Conservation (phyloP, 2,113 vertebrate species). For the Onychorhynchus coronatus region DNA sequence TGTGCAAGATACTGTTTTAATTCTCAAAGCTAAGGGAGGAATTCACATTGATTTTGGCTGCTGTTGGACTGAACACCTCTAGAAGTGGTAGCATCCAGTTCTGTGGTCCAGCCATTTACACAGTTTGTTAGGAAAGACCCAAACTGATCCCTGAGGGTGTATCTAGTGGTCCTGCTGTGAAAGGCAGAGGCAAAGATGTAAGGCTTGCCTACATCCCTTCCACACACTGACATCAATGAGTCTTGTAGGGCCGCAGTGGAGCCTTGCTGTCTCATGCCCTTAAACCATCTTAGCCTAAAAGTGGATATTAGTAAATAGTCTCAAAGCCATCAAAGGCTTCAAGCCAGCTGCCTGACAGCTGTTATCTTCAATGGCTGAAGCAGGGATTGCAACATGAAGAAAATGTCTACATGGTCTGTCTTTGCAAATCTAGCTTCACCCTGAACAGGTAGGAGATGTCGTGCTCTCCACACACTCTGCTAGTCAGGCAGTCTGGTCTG, state of each 20-base stretch:
- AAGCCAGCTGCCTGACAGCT: not conserved
- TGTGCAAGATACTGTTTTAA: not conserved
- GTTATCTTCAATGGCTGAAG: not conserved
- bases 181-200: not conserved
- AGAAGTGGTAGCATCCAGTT: not conserved
- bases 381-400: not conserved
- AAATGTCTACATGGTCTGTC: not conserved
- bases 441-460: not conserved
- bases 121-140: not conserved
- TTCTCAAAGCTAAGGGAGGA: not conserved
- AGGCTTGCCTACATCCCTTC: not conserved
- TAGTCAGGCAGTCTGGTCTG: not conserved
- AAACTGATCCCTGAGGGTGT: not conserved
- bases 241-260: not conserved
- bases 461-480: not conserved
- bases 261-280: not conserved
- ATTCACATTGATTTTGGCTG: not conserved
- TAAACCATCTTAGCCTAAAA: not conserved
- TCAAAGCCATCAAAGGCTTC: not conserved
- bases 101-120: not conserved
- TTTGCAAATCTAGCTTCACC: not conserved
- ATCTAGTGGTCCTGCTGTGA: not conserved
- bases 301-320: not conserved
- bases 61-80: not conserved
- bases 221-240: accelerated